Base-by-base conservation (phyloP, 2,888 invertebrate genomes). In the Drepana falcataria region DNA sequence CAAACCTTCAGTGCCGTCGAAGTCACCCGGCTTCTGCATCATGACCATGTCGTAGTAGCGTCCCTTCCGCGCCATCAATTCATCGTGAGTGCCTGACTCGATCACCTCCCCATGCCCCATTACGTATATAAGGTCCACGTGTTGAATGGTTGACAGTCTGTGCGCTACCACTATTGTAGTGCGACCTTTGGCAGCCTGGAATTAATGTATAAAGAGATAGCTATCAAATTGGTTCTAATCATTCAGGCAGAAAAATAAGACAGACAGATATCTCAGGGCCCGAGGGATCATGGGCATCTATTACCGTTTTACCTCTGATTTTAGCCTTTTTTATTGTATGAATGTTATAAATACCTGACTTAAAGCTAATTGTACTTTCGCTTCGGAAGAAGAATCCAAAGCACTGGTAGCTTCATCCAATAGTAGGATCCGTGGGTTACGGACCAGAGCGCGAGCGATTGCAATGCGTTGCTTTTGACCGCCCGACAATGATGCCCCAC, bases 121-220 rank as follows among this genome's bases (percentile, higher is more conserved):
- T 0, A 93, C 93, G 55, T 75, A 72, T 58, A 81, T 81, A 3
- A 73, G 40, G 48, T 94, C 93, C 1, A 94, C 95, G 55, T 92
- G 87, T 47, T 93, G 87, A 53, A 95, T 94, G 0, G 95, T 95
- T 0, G 94, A 93, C 47, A 97, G 85, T 21, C 96, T 92, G 83
- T 97, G 96, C 7, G 96, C 96, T 61, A 97, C 95, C 9, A 95
- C 94, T 37, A 96, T 92, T 59, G 95, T 95, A 0, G 96, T 96
- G 51, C 96, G 91, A 7, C 95, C 95, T 68, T 93, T 91, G 58
- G 94, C 92, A 0, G 96, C 96, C 78, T 81, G 49, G 40, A 41
- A 51, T 40, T 21, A 21, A 21, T 21, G 21, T 21, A 21, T 21
- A 21, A 21, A 21, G 21, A 21, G 21, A 21, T 21, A 21, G 21